These are phyloP conservation scores for Tolmerus cingulatus DNA, from an alignment of 2,888 invertebrate genomes.

Conservation along the genomic window DNA sequence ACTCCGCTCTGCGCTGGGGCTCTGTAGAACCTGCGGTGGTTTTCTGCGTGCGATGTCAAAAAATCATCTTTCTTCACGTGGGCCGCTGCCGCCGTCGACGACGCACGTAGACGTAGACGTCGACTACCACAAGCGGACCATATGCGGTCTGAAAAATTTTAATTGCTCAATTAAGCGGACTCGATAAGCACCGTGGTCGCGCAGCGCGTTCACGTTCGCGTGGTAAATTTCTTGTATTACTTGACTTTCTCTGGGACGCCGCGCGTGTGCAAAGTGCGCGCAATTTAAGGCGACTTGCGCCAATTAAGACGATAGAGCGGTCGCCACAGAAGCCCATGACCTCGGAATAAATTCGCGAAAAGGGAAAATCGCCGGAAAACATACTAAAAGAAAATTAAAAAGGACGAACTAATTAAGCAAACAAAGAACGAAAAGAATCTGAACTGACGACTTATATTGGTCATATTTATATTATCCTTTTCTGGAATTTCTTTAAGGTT, in stretches of 20 bases:
- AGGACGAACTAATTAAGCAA: neutral
- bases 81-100: neutral
- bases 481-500: too few relatives aligned
- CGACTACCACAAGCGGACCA: neutral
- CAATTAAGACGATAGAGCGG: neutral
- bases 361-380: neutral
- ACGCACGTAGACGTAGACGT: neutral
- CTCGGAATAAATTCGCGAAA: neutral
- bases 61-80: slow-evolving; percentile 4
- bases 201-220: neutral
- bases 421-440: neutral
- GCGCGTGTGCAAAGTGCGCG: neutral
- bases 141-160: slow-evolving; percentile 30
- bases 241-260: neutral
- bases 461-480: too few relatives aligned
- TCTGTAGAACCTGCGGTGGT: neutral
- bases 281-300: neutral
- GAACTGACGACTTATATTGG: too few relatives aligned
- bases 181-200: neutral
- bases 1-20: neutral
- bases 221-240: slow-evolving; percentile 9
- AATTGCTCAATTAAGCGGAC: slow-evolving; percentile 29
- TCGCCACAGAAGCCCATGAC: neutral
- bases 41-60: neutral
- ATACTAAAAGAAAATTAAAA: slow-evolving; percentile 8